Evolutionary conservation across 2,888 invertebrate species (phyloP).

Genomic region (Lissonota sp.): DNA sequence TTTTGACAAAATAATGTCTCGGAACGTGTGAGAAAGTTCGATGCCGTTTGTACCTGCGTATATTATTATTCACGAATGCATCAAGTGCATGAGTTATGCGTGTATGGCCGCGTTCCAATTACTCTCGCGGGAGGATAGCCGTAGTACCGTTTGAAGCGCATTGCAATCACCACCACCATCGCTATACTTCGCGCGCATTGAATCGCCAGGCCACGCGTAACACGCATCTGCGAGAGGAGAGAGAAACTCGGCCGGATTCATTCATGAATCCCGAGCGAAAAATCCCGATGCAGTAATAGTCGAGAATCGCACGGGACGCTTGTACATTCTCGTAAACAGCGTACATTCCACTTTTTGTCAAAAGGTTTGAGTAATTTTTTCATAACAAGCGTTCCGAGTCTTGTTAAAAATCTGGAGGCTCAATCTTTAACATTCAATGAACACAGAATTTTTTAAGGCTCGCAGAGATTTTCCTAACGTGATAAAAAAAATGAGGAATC

Average conservation of each 20-base stretch:
- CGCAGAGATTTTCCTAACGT: too few species aligned
- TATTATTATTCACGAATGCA: too few species aligned
- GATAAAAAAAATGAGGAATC: too few species aligned
- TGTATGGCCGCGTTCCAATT: constrained; percentile 66
- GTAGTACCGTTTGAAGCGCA: constrained; percentile 58
- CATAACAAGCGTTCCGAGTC: neutral
- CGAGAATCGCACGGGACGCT: neutral
- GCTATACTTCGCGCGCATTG: constrained; percentile 10
- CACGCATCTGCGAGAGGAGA: constrained; percentile 53
- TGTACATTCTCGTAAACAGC: too few species aligned
- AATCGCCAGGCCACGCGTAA: constrained; percentile 47
- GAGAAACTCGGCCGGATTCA: constrained; percentile 33
- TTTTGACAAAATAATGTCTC: too few species aligned
- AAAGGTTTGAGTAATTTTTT: neutral
- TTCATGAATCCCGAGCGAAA: constrained; percentile 56
- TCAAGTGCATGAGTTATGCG: constrained; percentile 40
- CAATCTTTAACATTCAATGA: too few species aligned
- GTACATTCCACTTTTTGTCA: neutral
- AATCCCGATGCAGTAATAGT: constrained; percentile 28
- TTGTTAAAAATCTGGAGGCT: too few species aligned
- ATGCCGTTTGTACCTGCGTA: too few species aligned
- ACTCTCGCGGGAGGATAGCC: constrained; percentile 54
- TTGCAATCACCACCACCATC: constrained; percentile 29
- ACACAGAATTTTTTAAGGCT: too few species aligned
- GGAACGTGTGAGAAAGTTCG: too few species aligned